phyloP scores from a whole-genome alignment of 2,113 vertebrate species.

The human region DNA sequence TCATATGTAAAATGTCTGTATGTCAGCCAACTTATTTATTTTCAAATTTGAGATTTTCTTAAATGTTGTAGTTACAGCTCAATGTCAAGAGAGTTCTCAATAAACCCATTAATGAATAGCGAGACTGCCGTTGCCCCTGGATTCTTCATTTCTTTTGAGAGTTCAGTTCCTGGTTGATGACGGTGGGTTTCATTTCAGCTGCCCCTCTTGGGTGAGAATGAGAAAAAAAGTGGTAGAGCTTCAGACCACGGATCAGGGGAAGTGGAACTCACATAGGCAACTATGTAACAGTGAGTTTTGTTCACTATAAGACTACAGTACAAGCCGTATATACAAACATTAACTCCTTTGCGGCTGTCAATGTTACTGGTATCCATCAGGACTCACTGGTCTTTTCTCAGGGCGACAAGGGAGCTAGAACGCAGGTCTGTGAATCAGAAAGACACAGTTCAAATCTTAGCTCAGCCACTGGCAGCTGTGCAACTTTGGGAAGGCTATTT shows the following conservation, averaged over 20 bases:
- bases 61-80: slow-evolving; percentile 40
- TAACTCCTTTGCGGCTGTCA: not conserved
- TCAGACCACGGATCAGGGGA: not conserved
- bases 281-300: not conserved
- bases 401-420: not conserved
- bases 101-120: slow-evolving; percentile 63
- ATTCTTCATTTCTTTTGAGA: slow-evolving; percentile 70
- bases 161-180: slow-evolving; percentile 34
- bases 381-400: not conserved
- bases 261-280: not conserved
- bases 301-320: not conserved
- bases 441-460: not conserved
- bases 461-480: not conserved
- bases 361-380: not conserved
- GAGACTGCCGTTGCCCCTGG: slow-evolving; percentile 57
- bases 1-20: slow-evolving; percentile 68
- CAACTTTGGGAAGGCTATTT: not conserved
- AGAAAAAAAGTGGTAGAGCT: slow-evolving; percentile 7
- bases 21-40: slow-evolving; percentile 62
- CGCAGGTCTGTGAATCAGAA: not conserved
- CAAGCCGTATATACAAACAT: accelerated
- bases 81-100: slow-evolving; percentile 66
- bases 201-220: not conserved
- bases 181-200: slow-evolving; percentile 34
- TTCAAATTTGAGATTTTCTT: slow-evolving; percentile 70